Conservation (phyloP, 2,797 vertebrate species). For the Triplophysa bombifrons region DNA sequence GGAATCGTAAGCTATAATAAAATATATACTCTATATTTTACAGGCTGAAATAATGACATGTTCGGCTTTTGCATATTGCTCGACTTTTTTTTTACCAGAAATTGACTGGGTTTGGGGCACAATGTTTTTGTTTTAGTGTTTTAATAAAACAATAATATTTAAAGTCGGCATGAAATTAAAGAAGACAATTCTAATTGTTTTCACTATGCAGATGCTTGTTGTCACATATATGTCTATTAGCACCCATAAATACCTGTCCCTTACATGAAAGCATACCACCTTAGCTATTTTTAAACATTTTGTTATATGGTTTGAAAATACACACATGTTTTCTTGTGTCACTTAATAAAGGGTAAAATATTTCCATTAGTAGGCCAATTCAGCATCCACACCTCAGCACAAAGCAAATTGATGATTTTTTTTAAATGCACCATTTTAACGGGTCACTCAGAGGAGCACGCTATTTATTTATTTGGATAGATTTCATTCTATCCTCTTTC, state of each 20-base stretch:
- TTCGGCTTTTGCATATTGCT: too few relatives aligned
- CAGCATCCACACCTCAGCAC: constrained; percentile 3
- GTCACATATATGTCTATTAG: background rate
- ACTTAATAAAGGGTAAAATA: constrained; percentile 3
- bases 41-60: too few relatives aligned
- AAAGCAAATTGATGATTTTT: constrained; percentile 10
- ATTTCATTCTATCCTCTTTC: background rate
- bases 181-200: too few relatives aligned
- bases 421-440: constrained; percentile 7
- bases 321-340: background rate
- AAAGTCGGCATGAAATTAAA: too few relatives aligned
- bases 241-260: background rate
- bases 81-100: too few relatives aligned
- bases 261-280: background rate
- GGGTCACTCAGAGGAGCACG: background rate
- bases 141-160: too few relatives aligned
- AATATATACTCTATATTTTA: too few relatives aligned
- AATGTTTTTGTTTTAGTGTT: too few relatives aligned
- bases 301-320: background rate
- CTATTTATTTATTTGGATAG: constrained; percentile 12
- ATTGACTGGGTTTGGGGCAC: too few relatives aligned
- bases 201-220: too few relatives aligned
- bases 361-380: constrained; percentile 22
- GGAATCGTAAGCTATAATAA: too few relatives aligned
- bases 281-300: background rate